Evolutionary conservation across 1,140 invertebrate genomes (phyloP), one percentile per base, ranked within the genome.

Genomic region (Planococcus citri): DNA sequence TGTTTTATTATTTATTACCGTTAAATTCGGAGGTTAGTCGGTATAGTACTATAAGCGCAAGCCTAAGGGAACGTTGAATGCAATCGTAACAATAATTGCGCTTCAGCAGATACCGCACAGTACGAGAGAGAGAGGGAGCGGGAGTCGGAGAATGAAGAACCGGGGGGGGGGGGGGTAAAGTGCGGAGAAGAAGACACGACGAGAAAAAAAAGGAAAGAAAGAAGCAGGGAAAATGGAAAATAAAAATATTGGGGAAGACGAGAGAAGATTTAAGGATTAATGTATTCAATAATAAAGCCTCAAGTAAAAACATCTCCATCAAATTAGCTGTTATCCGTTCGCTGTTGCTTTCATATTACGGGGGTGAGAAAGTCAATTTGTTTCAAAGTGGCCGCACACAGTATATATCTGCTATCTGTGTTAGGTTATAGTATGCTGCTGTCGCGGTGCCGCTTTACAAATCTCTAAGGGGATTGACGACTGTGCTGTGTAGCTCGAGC

Each of bases 261-360:
- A 37, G 33, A 14, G 4, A 64, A 64, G 60, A 64, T 64, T 64
- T 64, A 64, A 64, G 60, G 60, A 64, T 64, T 64, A 64, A 64
- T 64, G 60, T 64, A 64, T 64, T 64, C 60, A 64, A 64, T 64
- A 64, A 64, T 64, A 64, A 64, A 64, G 60, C 60, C 60, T 64
- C 60, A 64, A 64, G 60, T 64, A 64, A 64, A 64, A 64, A 64
- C 60, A 64, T 64, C 60, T 64, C 60, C 60, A 64, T 64, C 60
- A 64, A 64, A 64, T 64, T 64, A 64, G 60, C 60, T 64, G 60
- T 64, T 64, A 64, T 64, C 60, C 60, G 60, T 10, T 64, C 60
- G 60, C 60, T 64, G 10, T 64, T 64, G 60, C 60, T 64, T 64
- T 64, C 60, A 27, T 64, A 64, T 64, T 64, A 64, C n/a, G n/a